Percentiles rank a stretch among this genome's conserved stretches.
Conservation (phyloP, 2,113 vertebrate genomes). For the Xyliphius kryptos region DNA sequence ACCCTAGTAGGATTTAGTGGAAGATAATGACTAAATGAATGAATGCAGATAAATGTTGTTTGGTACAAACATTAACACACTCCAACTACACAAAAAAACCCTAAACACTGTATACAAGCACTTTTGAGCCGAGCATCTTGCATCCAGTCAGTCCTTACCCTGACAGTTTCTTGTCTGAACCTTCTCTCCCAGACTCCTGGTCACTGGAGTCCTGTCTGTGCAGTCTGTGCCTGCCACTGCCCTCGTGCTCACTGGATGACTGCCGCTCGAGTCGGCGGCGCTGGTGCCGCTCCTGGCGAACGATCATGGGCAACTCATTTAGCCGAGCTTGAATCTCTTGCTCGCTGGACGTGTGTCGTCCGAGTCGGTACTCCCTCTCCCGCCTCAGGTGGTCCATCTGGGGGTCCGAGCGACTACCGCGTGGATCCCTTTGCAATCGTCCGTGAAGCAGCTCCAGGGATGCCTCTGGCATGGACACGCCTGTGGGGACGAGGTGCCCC, state of each 20-base stretch:
- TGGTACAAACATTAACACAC: too few species aligned
- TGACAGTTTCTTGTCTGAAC: slow-evolving; percentile 61
- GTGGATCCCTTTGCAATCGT: slow-evolving; percentile 65
- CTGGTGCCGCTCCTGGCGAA: slow-evolving; percentile 66
- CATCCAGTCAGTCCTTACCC: slow-evolving; percentile 49
- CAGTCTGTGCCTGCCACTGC: slow-evolving; percentile 63
- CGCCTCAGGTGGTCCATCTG: slow-evolving; percentile 71
- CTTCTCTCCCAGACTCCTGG: slow-evolving; percentile 71
- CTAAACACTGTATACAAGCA: background rate
- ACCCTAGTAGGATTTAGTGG: too few species aligned
- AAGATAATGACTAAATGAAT: too few species aligned
- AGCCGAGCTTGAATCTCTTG: slow-evolving; percentile 71
- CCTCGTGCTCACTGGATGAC: slow-evolving; percentile 73
- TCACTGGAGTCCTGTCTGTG: slow-evolving; percentile 86
- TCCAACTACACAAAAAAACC: too few species aligned
- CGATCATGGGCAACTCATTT: slow-evolving; percentile 68
- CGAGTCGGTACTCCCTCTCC: slow-evolving; percentile 65
- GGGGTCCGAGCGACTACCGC: slow-evolving; percentile 68
- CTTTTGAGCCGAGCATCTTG: background rate
- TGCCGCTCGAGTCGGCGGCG: slow-evolving; percentile 69
- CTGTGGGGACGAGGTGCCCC: slow-evolving; percentile 50
- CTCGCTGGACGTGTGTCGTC: slow-evolving; percentile 69
- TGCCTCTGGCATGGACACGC: slow-evolving; percentile 56
- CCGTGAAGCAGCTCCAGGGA: slow-evolving; percentile 65
- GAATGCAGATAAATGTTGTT: too few species aligned